Percentiles rank a stretch among this genome's conserved stretches.
These are phyloP conservation scores for Allolobophora icterica DNA, from an alignment of 2,888 invertebrate species.

Conservation along the genomic window DNA sequence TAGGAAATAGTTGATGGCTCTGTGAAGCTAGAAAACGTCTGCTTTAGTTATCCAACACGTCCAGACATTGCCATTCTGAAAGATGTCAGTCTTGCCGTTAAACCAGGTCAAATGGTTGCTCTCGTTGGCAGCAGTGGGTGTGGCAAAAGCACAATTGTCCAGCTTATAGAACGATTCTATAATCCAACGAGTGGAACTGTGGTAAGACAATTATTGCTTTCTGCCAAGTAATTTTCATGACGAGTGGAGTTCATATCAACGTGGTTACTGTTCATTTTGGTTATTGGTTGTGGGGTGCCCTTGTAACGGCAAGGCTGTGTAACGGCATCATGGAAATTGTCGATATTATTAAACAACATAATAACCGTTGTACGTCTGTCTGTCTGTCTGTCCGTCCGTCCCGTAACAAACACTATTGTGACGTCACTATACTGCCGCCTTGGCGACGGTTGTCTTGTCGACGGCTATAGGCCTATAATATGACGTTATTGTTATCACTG, in stretches of 20 bases:
- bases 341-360: no score
- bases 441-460: no score
- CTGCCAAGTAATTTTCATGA: neutral
- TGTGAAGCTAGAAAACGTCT: conserved; percentile 44
- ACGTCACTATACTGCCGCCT: no score
- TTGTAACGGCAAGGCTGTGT: no score
- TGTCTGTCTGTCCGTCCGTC: no score
- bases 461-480: no score
- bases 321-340: no score
- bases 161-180: conserved; percentile 81
- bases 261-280: no score
- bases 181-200: conserved; percentile 62
- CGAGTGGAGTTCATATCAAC: neutral
- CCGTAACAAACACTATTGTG: no score
- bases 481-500: no score
- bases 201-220: conserved; percentile 65
- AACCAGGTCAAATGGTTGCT: conserved; percentile 46
- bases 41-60: conserved; percentile 60
- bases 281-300: no score
- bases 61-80: conserved; percentile 58
- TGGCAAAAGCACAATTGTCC: conserved; percentile 84
- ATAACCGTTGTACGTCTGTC: no score
- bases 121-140: conserved; percentile 76
- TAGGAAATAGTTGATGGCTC: conserved; percentile 36
- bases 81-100: conserved; percentile 49